Base-by-base conservation (phyloP, 2,113 vertebrate genomes). In the Nycticorax nycticorax region DNA sequence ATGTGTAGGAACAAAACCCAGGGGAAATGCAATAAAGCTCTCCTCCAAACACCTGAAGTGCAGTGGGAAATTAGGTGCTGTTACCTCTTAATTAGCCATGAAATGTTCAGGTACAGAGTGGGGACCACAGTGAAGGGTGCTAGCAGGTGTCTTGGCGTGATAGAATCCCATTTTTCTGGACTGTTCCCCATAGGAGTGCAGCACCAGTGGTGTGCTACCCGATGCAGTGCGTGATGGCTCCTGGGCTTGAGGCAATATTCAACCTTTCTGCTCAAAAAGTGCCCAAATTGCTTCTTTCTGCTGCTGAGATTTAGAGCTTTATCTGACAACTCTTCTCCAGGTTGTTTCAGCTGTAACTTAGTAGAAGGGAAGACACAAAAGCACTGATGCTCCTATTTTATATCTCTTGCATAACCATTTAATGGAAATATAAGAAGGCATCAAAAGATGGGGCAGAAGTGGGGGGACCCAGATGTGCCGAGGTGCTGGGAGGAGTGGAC, bases 1-100 rank as follows among this genome's bases (percentile, higher is more conserved):
- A 88, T 93, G 66, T 95, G 92, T 91, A 91, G 89, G 71, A 79
- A 95, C 91, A 93, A 96, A 95, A 78, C 92, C 74, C 93, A 28
- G 28, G 84, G 85, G 41, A 80, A 78, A 80, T 27, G 43, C 56
- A 73, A 47, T 32, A 74, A 78, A 93, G 68, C 6, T 24, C 35
- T 93, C 45, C 69, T 88, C 83, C 85, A 94, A 90, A 94, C 88
- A 35, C 39, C 50, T 84, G 57, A 96, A 84, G 63, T 63, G 71
- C 43, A 62, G 84, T 76, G 68, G 95, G 91, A 83, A 71, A 93
- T 95, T 93, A 55, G 59, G 73, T 85, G 67, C 64, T 97, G 79
- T 91, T 97, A 79, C 77, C 66, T 96, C 92, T 91, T 96, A 94
- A 93, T 97, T 97, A 91, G 89, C 92, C 95, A 63, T 96, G 95